Percentiles rank a stretch among this genome's conserved stretches.
Evolutionary conservation across 35 echinoderm and acorn worm species (phyloP).

Genomic region (Strongylocentrotus purpuratus): DNA sequence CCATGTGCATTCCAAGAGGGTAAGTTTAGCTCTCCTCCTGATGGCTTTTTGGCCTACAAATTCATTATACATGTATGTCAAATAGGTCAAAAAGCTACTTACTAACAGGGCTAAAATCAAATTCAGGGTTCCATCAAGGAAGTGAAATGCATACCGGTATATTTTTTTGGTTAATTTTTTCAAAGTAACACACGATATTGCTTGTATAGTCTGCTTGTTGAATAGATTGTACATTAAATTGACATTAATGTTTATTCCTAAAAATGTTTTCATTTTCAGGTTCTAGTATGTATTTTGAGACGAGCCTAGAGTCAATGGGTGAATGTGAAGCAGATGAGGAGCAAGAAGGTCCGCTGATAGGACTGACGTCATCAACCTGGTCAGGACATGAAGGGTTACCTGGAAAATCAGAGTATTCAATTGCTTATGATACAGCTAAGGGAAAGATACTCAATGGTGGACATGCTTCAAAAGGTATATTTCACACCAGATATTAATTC

Average conservation of each 20-base stretch:
- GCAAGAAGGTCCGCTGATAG: constrained; percentile 78
- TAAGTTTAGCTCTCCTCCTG: constrained; percentile 19
- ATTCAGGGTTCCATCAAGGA: neutral
- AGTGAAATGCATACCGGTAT: too few species aligned
- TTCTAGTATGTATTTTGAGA: constrained; percentile 72
- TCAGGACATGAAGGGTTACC: constrained; percentile 58
- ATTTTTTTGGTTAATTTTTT: too few species aligned
- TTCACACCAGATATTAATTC: neutral
- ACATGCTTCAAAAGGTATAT: constrained; percentile 51
- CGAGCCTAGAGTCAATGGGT: constrained; percentile 74
- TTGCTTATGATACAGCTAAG: constrained; percentile 74
- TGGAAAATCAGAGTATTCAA: constrained; percentile 64
- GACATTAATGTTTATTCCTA: neutral
- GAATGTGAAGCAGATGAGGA: constrained; percentile 67
- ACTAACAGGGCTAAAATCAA: neutral
- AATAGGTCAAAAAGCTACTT: neutral
- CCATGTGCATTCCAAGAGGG: constrained; percentile 72
- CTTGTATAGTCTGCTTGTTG: neutral
- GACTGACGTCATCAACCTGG: constrained; percentile 77
- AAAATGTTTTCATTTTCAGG: constrained; percentile 31
- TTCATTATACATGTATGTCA: neutral
- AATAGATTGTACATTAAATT: neutral
- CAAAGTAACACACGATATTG: neutral
- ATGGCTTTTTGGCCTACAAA: neutral
- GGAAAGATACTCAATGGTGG: constrained; percentile 63